phyloP scores from a whole-genome alignment of 2,888 invertebrate genomes.

The Thereva nobilitata region DNA sequence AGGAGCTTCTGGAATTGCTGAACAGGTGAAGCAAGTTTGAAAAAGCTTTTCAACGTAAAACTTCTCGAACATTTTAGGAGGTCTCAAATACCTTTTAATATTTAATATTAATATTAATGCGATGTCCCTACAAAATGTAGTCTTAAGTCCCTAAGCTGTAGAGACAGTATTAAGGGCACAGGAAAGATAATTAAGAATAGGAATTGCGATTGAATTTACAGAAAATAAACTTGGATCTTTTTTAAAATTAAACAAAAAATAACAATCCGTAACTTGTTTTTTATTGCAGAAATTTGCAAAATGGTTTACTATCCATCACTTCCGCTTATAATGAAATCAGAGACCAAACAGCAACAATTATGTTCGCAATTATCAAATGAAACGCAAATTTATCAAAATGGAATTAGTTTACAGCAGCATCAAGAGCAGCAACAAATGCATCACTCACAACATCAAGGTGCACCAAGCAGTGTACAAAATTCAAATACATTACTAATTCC shows the following conservation, averaged over 20 bases:
- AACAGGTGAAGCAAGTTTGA: too few relatives aligned
- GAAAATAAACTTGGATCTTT: too few relatives aligned
- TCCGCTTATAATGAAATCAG: slow-evolving; percentile 57
- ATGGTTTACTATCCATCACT: slow-evolving; percentile 58
- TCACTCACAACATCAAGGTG: slow-evolving; percentile 34
- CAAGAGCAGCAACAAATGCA: slow-evolving; percentile 48
- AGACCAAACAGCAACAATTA: slow-evolving; percentile 54
- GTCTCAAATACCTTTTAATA: too few relatives aligned
- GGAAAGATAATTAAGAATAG: too few relatives aligned
- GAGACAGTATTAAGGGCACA: too few relatives aligned
- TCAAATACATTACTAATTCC: slow-evolving; percentile 23
- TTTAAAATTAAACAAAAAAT: not conserved
- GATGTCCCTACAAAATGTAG: too few relatives aligned
- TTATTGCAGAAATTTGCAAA: slow-evolving; percentile 53
- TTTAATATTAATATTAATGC: too few relatives aligned
- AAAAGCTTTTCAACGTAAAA: too few relatives aligned
- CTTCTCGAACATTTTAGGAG: too few relatives aligned
- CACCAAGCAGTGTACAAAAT: slow-evolving; percentile 26
- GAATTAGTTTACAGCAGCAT: slow-evolving; percentile 40
- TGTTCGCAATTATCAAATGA: slow-evolving; percentile 49
- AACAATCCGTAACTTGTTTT: slow-evolving; percentile 46
- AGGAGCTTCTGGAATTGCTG: too few relatives aligned
- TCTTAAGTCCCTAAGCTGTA: too few relatives aligned
- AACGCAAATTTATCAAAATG: slow-evolving; percentile 43
- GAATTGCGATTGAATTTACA: too few relatives aligned